Evolutionary conservation across 2,888 invertebrate genomes (phyloP), one percentile per base, ranked within the genome.

Genomic region (Fissipunctia ypsillon): DNA sequence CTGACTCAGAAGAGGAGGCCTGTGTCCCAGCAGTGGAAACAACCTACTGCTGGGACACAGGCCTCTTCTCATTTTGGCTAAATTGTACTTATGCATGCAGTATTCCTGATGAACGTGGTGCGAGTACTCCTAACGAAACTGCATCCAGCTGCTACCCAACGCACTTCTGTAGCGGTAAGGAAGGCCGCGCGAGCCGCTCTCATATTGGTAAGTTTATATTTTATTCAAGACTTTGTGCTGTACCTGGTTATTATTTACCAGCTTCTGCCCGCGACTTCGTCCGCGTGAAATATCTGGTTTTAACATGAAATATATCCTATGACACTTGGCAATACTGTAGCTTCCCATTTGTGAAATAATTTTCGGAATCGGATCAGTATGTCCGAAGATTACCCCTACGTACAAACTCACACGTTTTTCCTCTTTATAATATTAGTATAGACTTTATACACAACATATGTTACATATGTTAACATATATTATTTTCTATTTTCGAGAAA

Each of bases 131-230:
- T 97, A 3, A 97, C 97, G 2, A 97, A 97, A 84, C 92, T 97
- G 78, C 97, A 97, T 89, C 97, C 97, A 1, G 96, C 96, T 52
- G 97, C 97, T 9, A 96, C 97, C 14, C 97, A 97, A 80, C 97
- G 97, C 0, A 96, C 97, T 0, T 97, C 97, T 0, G 85, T 96
- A 52, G 97, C 97, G 31, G 97, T 97, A 63, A 94, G 96, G 59
- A 97, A 98, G 88, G 98, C 98, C 0, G 97, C 97, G 0, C 94
- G 98, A 69, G 98, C 98, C 0, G 97, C 97, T 0, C 95, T 98
- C 12, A 97, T 98, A 82, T 94, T 98, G 89, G 97, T 96, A 91
- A 90, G 87, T 82, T 25, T n/a, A 25, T n/a, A 16, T 1, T n/a
- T 16, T 5, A 14, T 12, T 12, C 12, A 41, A 41, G 41, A 41